Percentiles rank a stretch among this genome's conserved stretches.
phyloP scores from a whole-genome alignment of 2,113 vertebrate species.

The Thomomys bottae region DNA sequence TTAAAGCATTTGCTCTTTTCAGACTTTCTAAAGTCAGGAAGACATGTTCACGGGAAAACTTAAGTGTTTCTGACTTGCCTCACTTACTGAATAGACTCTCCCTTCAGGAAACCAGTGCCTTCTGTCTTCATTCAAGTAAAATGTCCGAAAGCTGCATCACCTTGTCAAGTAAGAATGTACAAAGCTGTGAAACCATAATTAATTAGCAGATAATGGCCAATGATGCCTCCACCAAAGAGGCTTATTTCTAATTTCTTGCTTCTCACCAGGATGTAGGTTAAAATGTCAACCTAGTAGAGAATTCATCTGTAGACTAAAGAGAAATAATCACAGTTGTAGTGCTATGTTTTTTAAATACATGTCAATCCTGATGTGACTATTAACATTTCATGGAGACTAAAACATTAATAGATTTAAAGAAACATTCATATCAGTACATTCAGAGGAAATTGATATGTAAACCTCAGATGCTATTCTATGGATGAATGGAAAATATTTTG shows the following conservation, averaged over 20 bases:
- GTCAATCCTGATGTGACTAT: not conserved
- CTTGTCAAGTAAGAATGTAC: too few relatives aligned
- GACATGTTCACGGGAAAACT: not conserved
- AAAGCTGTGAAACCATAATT: not conserved
- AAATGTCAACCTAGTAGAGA: not conserved
- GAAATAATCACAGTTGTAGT: not conserved
- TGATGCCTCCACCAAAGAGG: not conserved
- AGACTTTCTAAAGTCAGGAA: not conserved
- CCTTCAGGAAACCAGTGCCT: not conserved
- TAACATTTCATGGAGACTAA: not conserved
- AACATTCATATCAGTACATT: not conserved
- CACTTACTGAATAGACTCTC: not conserved
- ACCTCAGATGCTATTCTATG: not conserved
- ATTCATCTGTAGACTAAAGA: not conserved
- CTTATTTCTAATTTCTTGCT: not conserved
- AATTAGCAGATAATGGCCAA: not conserved
- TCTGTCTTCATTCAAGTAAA: not conserved
- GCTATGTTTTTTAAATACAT: not conserved
- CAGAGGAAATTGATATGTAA: not conserved
- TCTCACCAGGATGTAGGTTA: not conserved
- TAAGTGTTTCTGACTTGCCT: not conserved
- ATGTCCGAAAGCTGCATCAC: not conserved
- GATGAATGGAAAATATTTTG: not conserved
- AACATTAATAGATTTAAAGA: slow-evolving; percentile 14
- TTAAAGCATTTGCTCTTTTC: not conserved